Evolutionary conservation across 2,888 invertebrate genomes (phyloP).

Genomic region (Drosophila demipolita): DNA sequence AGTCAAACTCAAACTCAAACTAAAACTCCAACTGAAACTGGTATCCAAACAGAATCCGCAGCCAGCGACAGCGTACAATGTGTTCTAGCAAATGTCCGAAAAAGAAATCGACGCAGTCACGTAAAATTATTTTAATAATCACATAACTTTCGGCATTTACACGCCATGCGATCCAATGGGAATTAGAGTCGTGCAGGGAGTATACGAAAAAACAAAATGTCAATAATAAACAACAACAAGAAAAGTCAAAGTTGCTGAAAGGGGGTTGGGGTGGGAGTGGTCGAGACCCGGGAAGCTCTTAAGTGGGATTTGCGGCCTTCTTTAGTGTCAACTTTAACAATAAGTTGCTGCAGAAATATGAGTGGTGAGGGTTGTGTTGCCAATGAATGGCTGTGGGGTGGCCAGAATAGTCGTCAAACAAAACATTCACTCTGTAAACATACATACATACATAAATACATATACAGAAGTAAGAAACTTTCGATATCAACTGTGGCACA

Average conservation of each 20-base stretch:
- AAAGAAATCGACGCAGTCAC: constrained; percentile 79
- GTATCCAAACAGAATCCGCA: constrained; percentile 7
- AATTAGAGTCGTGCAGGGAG: constrained; percentile 16
- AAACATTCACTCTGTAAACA: constrained; percentile 29
- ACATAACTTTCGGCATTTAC: constrained; percentile 81
- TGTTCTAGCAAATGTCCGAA: constrained; percentile 59
- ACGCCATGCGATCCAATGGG: constrained; percentile 70
- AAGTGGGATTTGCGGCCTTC: constrained; percentile 78
- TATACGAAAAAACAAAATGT: constrained; percentile 58
- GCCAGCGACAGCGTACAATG: constrained; percentile 21
- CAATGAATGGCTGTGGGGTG: neutral
- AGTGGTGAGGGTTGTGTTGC: constrained; percentile 6
- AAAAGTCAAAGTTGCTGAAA: constrained; percentile 8
- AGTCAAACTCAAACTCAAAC: constrained; percentile 31
- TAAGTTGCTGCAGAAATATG: constrained; percentile 62
- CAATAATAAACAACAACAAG: constrained; percentile 57
- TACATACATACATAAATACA: neutral
- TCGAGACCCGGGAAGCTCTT: constrained; percentile 61
- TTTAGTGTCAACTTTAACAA: constrained; percentile 81
- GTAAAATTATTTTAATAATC: constrained; percentile 80
- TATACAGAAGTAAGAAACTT: constrained; percentile 59
- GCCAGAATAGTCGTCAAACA: constrained; percentile 27
- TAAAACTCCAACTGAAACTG: constrained; percentile 21
- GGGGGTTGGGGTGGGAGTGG: constrained; percentile 4
- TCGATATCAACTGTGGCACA: constrained; percentile 59